phyloP scores from a whole-genome alignment of 2,113 vertebrate species.

The Pachyramphus minor region DNA sequence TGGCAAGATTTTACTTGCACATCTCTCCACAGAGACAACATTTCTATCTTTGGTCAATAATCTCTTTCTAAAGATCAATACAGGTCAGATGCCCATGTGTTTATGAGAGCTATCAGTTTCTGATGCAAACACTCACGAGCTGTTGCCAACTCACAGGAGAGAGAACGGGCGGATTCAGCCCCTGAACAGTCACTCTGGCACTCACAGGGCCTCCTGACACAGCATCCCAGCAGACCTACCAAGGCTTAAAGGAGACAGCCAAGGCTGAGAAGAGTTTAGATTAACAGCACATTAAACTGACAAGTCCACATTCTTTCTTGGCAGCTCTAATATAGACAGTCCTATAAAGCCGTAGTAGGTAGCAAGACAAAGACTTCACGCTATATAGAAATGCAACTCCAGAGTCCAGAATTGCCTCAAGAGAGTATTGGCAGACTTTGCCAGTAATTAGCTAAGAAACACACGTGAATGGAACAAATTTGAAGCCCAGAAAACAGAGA shows the following conservation, averaged over 20 bases:
- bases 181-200: background rate
- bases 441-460: background rate
- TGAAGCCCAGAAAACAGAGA: background rate
- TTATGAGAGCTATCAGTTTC: background rate
- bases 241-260: background rate
- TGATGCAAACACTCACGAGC: background rate
- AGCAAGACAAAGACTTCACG: background rate
- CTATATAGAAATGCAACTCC: background rate
- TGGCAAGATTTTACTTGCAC: background rate
- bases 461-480: background rate
- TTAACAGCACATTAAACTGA: background rate
- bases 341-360: accelerated
- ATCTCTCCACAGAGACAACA: background rate
- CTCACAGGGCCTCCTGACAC: background rate
- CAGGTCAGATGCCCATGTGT: background rate
- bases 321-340: background rate
- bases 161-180: accelerated
- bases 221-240: background rate
- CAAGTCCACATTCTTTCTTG: background rate
- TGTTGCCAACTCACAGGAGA: background rate
- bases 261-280: background rate
- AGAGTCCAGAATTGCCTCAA: background rate
- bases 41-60: background rate
- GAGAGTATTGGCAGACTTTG: background rate
- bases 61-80: background rate